Base-by-base conservation (phyloP, 2,113 vertebrate genomes). In the Eleginops maclovinus region DNA sequence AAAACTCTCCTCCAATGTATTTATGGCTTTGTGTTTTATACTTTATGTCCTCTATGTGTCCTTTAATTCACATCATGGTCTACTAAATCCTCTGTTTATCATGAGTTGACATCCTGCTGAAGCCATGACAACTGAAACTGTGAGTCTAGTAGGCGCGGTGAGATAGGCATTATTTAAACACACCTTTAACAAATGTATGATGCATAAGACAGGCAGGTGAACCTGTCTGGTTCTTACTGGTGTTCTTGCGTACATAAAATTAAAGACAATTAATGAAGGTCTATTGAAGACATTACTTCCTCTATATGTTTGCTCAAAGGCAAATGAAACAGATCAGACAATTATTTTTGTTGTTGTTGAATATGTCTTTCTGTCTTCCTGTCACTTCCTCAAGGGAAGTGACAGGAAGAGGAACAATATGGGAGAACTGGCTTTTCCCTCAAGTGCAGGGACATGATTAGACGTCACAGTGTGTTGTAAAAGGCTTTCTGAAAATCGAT, bases 141-240 rank as follows among this genome's bases (percentile, higher is more conserved):
- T 94, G 89, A 93, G 89, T 87, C 82, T 93, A 82, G 67, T 84
- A 89, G 93, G 93, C 10, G 91, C 28, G 87, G 90, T 84, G 78
- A 70, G 66, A 64, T 47, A 61, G 24, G 22, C 55, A 31, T 9
- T 93, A 82, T 92, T 93, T 92, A 91, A 90, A 88, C 87, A 94
- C 91, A 92, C 92, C 93, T 90, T 93, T 40, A 86, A 92, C 89
- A 90, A 93, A 93, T 36, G 31, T 36, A 36, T 86, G 51, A 59
- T 60, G 66, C 46, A 43, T 62, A 68, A 61, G 49, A 36, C 56
- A 28, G 26, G 36, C 15, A 40, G 66, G n/a, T 12, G 47, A 72
- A 79, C 54, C 26, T 22, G 46, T 14, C 55, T 44, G 8, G n/a
- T n/a, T 22, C 62, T n/a, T 84, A 87, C 0, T 69, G 24, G 1